Percentiles rank a stretch among this genome's conserved stretches.
These are phyloP conservation scores for Conger conger DNA, from an alignment of 2,113 vertebrate species.

Conservation along the genomic window DNA sequence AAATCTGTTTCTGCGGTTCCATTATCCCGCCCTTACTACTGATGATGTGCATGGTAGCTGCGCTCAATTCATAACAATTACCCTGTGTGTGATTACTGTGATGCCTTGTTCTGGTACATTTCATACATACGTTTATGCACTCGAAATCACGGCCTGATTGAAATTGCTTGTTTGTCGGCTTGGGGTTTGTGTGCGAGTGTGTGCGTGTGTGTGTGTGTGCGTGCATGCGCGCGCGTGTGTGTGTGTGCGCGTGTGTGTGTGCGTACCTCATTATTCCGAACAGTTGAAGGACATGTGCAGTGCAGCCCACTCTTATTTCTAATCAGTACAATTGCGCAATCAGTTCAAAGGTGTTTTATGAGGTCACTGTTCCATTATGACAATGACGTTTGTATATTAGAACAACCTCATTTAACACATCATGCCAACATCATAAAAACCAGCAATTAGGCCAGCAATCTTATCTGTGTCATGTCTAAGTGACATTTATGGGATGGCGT, in stretches of 20 bases:
- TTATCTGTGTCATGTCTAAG: neutral
- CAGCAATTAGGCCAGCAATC: constrained; percentile 10
- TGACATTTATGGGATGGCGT: neutral
- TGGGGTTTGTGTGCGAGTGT: neutral
- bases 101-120: neutral
- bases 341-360: constrained; percentile 13
- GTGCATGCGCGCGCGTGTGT: too few relatives aligned
- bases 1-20: neutral
- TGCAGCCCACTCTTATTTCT: neutral
- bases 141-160: too few relatives aligned
- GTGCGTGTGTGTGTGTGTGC: too few relatives aligned
- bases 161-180: neutral
- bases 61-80: neutral
- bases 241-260: too few relatives aligned
- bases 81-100: neutral
- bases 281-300: neutral
- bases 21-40: neutral
- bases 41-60: neutral
- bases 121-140: too few relatives aligned
- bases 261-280: neutral
- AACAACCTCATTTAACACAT: constrained; percentile 22
- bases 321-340: neutral
- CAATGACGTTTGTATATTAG: neutral
- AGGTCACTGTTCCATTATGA: neutral
- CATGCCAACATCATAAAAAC: neutral